Base-by-base conservation (phyloP, 2,888 invertebrate species). In the Heliconius sara region DNA sequence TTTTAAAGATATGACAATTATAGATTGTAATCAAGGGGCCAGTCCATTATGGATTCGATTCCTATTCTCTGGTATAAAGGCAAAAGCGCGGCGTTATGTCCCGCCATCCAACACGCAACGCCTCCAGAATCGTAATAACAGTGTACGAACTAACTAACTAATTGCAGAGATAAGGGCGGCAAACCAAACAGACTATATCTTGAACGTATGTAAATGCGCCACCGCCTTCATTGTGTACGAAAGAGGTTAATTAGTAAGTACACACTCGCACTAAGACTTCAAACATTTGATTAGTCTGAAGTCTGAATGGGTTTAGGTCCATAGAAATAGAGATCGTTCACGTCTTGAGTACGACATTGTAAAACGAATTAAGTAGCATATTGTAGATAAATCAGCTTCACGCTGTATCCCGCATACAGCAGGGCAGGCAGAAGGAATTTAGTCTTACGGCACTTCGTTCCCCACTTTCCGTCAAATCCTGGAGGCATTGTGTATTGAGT, bases 251-350 rank as follows among this genome's bases (percentile, higher is more conserved):
- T 73, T 73, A 73, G 34, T 34, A 47, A 10, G 19, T 30, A 72
- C 72, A 73, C 34, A 73, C 52, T n/a, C n/a, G n/a, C 13, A 71
- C 52, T n/a, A 60, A 73, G 73, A 57, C 4, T n/a, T 73, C 68
- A 70, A 70, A 43, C 43, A 43, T 70, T 70, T 2, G 16, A 43
- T 70, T 70, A 43, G 68, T 70, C 25, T 70, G 68, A 70, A 16
- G 6, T 43, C 43, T 70, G 68, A 43, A 70, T 25, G 43, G 16
- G n/a, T 39, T 68, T 39, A n/a, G 68, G 39, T 43, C 16, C 25
- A 25, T 70, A 70, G 16, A 27, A 22, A 25, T 70, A 70, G 16
- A 27, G 30, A 30, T 72, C 57, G 10, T 60, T 73, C 73, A 73
- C 57, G 34, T 73, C 57, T 60, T 73, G 34, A 60, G 73, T 73